These are phyloP conservation scores for Cataglyphis hispanica DNA, from an alignment of 1,140 invertebrate species.

Conservation along the genomic window DNA sequence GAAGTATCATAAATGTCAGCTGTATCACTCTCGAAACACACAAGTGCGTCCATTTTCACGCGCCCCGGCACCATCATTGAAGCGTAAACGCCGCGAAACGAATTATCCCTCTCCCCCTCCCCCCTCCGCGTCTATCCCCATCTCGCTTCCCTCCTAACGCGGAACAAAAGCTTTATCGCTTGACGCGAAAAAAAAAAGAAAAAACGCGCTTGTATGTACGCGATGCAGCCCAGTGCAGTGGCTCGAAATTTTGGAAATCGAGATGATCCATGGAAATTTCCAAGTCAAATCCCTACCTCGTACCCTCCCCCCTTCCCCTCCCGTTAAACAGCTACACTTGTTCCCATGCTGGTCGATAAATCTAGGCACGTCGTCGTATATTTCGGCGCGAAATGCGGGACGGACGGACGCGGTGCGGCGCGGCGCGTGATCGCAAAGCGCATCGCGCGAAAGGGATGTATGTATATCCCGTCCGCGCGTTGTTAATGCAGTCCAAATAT, in stretches of 20 bases:
- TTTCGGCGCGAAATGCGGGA: background rate
- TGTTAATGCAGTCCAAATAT: constrained; percentile 46
- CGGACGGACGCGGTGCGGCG: background rate
- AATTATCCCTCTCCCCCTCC: constrained; percentile 35
- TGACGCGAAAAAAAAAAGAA: background rate
- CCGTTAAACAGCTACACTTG: constrained; percentile 29
- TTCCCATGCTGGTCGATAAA: constrained; percentile 20
- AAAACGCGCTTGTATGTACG: constrained; percentile 32
- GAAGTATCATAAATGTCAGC: constrained; percentile 44
- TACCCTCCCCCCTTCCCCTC: too few relatives aligned
- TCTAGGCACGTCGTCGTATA: constrained; percentile 21
- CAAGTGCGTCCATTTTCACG: constrained; percentile 43
- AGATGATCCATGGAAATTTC: constrained; percentile 24
- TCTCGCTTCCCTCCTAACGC: background rate
- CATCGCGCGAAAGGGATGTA: constrained; percentile 21
- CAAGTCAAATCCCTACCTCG: constrained; percentile 30
- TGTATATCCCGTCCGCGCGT: constrained; percentile 8
- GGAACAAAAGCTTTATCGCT: constrained; percentile 19
- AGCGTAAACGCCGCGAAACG: constrained; percentile 42
- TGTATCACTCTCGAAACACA: constrained; percentile 31
- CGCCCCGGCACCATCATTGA: constrained; percentile 14
- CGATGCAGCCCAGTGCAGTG: background rate
- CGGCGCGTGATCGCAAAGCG: background rate
- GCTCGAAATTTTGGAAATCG: constrained; percentile 32
- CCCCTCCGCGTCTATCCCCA: background rate